phyloP scores from a whole-genome alignment of 1,140 invertebrate species.

The Rhopalosiphum maidis region DNA sequence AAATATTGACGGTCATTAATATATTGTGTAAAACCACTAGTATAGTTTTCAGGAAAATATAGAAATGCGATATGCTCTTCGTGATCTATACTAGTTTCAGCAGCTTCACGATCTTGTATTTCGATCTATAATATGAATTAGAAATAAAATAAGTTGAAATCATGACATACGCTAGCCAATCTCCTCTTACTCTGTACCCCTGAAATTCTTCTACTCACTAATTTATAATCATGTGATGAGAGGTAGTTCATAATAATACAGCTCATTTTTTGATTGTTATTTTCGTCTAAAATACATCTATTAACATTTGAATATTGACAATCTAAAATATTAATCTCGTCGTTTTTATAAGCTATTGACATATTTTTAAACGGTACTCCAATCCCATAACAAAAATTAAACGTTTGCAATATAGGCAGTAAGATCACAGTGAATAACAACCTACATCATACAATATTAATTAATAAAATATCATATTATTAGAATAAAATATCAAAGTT shows the following conservation, averaged over 20 bases:
- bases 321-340: constrained; percentile 20
- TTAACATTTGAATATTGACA: constrained; percentile 2
- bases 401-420: constrained; percentile 19
- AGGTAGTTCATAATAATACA: constrained; percentile 39
- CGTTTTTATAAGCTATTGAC: constrained; percentile 41
- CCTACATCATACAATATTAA: background rate
- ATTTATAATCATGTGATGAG: background rate
- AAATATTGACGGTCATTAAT: background rate
- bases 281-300: constrained; percentile 2
- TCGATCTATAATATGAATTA: background rate
- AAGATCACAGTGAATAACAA: constrained; percentile 19
- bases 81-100: background rate
- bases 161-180: no score
- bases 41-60: constrained; percentile 47
- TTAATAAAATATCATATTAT: background rate
- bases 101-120: background rate
- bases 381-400: constrained; percentile 8
- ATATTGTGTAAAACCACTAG: background rate
- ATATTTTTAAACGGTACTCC: constrained; percentile 25
- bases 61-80: constrained; percentile 1
- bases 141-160: background rate
- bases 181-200: background rate
- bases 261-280: background rate
- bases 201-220: constrained; percentile 19
- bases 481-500: background rate